Percentiles rank a stretch among this genome's conserved stretches.
These are phyloP conservation scores for Dorcus hopei DNA, from an alignment of 2,888 invertebrate genomes.

Conservation along the genomic window DNA sequence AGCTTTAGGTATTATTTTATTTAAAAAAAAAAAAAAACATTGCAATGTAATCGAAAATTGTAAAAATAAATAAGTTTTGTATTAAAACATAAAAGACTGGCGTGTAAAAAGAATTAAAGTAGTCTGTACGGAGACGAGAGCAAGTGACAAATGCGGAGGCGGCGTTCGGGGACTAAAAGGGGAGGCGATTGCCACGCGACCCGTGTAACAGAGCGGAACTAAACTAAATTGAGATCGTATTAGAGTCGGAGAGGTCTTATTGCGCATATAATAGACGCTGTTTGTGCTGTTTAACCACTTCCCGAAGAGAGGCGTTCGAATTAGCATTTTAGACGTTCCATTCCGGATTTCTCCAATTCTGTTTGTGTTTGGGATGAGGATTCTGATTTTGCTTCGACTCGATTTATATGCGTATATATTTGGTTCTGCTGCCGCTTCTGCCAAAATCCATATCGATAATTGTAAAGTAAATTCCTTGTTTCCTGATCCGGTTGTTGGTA, in stretches of 20 bases:
- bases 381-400: slow-evolving; percentile 37
- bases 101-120: too few species aligned
- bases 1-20: too few species aligned
- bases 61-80: too few species aligned
- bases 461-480: too few species aligned
- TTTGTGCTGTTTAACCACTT: slow-evolving; percentile 54
- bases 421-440: neutral
- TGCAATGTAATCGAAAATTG: too few species aligned
- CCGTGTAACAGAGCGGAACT: slow-evolving; percentile 54
- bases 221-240: slow-evolving; percentile 55
- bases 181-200: slow-evolving; percentile 50
- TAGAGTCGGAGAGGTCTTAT: slow-evolving; percentile 52
- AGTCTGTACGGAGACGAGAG: slow-evolving; percentile 1
- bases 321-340: slow-evolving; percentile 50
- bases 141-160: slow-evolving; percentile 37
- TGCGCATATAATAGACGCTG: slow-evolving; percentile 54
- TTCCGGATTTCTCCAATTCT: slow-evolving; percentile 39
- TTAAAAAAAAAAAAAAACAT: too few species aligned
- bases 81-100: too few species aligned
- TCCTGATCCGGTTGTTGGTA: too few species aligned
- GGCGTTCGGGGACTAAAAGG: slow-evolving; percentile 32
- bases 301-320: slow-evolving; percentile 47
- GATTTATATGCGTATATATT: slow-evolving; percentile 9
- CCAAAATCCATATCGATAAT: neutral
- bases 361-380: slow-evolving; percentile 40